Percentiles rank a stretch among this genome's conserved stretches.
phyloP scores from a whole-genome alignment of 2,113 vertebrate species.

The Sardina pilchardus region DNA sequence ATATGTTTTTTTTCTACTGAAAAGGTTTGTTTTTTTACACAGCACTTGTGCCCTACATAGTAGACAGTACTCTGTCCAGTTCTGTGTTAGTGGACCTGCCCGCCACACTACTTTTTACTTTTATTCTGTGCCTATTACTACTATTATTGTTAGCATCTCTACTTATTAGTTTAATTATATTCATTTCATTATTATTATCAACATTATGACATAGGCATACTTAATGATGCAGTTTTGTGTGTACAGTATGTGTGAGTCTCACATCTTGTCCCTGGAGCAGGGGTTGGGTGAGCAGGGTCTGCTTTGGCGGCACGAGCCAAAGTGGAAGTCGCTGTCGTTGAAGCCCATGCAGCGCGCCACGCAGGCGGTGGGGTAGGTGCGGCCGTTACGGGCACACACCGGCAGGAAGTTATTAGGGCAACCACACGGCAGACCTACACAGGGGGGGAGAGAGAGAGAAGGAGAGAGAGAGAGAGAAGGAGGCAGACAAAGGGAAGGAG shows the following conservation, averaged over 20 bases:
- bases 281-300: slow-evolving; percentile 85
- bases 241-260: slow-evolving; percentile 41
- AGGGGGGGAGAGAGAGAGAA: neutral
- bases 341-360: slow-evolving; percentile 93
- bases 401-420: slow-evolving; percentile 93
- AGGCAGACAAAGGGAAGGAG: neutral
- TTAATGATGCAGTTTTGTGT: neutral
- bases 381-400: slow-evolving; percentile 90
- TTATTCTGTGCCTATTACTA: too few relatives aligned
- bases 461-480: neutral
- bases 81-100: too few relatives aligned
- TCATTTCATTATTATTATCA: too few relatives aligned
- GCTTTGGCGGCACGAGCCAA: slow-evolving; percentile 83
- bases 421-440: slow-evolving; percentile 86
- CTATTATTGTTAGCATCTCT: too few relatives aligned
- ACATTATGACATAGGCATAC: too few relatives aligned
- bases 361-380: slow-evolving; percentile 92
- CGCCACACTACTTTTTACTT: too few relatives aligned
- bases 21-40: too few relatives aligned
- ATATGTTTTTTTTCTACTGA: too few relatives aligned
- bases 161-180: too few relatives aligned
- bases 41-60: too few relatives aligned
- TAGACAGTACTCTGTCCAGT: neutral
- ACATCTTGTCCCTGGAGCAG: slow-evolving; percentile 89
- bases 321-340: slow-evolving; percentile 88